Evolutionary conservation across 2,113 vertebrate species (phyloP).

Genomic region (Antigone vipio): DNA sequence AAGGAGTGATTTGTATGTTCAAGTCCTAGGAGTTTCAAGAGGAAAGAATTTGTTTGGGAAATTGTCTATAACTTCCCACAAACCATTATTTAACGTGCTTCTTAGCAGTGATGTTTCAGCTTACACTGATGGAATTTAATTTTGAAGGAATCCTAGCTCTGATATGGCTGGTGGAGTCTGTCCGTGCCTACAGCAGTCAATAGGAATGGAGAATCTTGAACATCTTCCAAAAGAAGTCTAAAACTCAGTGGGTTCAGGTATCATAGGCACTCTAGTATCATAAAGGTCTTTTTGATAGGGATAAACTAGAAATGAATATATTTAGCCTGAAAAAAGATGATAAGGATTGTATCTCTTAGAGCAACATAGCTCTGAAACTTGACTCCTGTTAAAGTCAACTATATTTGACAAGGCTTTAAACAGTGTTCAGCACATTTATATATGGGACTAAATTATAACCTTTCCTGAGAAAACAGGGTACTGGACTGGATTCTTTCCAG

Average conservation of each 20-base stretch:
- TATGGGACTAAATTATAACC: background rate
- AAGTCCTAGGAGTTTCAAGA: conserved; percentile 63
- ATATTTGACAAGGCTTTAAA: background rate
- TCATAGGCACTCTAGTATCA: background rate
- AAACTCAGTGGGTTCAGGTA: background rate
- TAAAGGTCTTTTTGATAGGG: background rate
- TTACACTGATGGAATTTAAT: background rate
- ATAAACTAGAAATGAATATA: background rate
- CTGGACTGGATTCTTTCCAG: background rate
- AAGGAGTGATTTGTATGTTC: conserved; percentile 67
- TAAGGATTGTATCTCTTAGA: background rate
- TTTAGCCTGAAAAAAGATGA: background rate
- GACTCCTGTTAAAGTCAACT: background rate
- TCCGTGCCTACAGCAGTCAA: background rate
- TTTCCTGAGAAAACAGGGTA: background rate
- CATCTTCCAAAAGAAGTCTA: background rate
- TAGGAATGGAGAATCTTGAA: background rate
- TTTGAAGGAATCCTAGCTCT: background rate
- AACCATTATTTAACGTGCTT: conserved; percentile 65
- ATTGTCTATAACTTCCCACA: conserved; percentile 59
- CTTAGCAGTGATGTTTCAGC: background rate
- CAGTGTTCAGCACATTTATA: background rate
- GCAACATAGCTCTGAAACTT: background rate
- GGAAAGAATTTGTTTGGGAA: conserved; percentile 65
- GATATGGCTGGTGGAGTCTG: background rate